Evolutionary conservation across 30 jellyfish, hydroid and myxozoan species (phyloP).

Genomic region (Catostylus mosaicus): DNA sequence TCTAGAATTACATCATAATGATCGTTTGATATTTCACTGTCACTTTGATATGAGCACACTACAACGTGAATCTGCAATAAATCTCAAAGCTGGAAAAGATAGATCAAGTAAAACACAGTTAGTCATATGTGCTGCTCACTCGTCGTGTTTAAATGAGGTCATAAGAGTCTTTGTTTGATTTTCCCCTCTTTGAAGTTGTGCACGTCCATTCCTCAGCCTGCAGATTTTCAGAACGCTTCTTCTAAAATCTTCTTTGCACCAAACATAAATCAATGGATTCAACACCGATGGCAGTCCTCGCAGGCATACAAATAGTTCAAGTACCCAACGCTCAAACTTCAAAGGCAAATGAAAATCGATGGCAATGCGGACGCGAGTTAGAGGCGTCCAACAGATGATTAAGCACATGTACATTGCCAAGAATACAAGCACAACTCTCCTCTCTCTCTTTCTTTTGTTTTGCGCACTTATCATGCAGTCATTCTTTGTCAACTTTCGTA

Average conservation of each 20-base stretch:
- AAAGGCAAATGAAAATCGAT: conserved; percentile 27
- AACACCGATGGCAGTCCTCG: conserved; percentile 45
- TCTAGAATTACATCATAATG: no score
- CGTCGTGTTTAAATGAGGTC: neutral
- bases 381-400: conserved; percentile 65
- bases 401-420: conserved; percentile 53
- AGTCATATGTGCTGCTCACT: neutral
- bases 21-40: no score
- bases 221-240: conserved; percentile 23
- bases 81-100: no score
- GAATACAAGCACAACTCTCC: conserved; percentile 47
- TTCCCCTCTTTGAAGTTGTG: neutral
- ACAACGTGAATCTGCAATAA: no score
- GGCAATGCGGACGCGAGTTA: conserved; percentile 27
- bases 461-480: conserved; percentile 29
- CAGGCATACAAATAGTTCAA: conserved; percentile 41
- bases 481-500: conserved; percentile 42
- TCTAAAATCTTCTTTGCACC: conserved; percentile 72
- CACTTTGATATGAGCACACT: no score
- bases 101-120: no score
- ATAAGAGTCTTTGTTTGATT: conserved; percentile 1
- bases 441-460: conserved; percentile 27
- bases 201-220: neutral
- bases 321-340: conserved; percentile 2
- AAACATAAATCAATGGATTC: conserved; percentile 58